Percentiles rank a stretch among this genome's conserved stretches.
These are phyloP conservation scores for Portunus trituberculatus DNA, from an alignment of 1,140 invertebrate species.

Conservation along the genomic window DNA sequence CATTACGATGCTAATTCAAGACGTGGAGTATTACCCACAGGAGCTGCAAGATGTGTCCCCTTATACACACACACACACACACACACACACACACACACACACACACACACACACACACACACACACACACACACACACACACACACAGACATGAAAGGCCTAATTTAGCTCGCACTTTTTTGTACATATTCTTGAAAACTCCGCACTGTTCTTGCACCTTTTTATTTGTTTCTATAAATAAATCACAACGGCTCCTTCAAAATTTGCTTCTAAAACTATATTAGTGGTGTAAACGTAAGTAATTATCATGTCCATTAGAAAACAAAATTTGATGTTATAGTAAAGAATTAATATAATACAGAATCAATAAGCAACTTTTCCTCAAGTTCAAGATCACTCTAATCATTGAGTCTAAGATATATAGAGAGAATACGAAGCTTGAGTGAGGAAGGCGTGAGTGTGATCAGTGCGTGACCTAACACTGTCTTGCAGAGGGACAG, in stretches of 20 bases:
- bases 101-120: slow-evolving; percentile 2
- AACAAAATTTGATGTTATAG: not conserved
- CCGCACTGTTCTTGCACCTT: not conserved
- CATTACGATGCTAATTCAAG: not conserved
- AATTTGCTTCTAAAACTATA: not conserved
- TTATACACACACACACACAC: not conserved
- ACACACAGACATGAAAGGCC: not conserved
- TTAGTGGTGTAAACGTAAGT: too few species aligned
- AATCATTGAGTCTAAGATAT: too few species aligned
- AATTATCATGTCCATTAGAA: too few species aligned
- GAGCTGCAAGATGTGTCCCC: not conserved
- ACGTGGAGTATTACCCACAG: not conserved
- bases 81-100: slow-evolving; percentile 18
- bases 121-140: not conserved
- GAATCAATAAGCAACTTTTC: not conserved
- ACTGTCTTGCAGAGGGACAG: slow-evolving; percentile 70
- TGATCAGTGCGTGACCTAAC: not conserved
- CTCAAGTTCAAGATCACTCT: not conserved
- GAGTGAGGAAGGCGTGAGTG: not conserved
- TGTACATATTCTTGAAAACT: not conserved
- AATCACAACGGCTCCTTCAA: not conserved
- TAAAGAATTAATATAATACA: not conserved
- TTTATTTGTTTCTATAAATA: not conserved
- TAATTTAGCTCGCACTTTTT: not conserved
- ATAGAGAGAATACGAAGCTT: not conserved